These are phyloP conservation scores for Falco concolor DNA, from an alignment of 2,797 vertebrate genomes.

Conservation along the genomic window DNA sequence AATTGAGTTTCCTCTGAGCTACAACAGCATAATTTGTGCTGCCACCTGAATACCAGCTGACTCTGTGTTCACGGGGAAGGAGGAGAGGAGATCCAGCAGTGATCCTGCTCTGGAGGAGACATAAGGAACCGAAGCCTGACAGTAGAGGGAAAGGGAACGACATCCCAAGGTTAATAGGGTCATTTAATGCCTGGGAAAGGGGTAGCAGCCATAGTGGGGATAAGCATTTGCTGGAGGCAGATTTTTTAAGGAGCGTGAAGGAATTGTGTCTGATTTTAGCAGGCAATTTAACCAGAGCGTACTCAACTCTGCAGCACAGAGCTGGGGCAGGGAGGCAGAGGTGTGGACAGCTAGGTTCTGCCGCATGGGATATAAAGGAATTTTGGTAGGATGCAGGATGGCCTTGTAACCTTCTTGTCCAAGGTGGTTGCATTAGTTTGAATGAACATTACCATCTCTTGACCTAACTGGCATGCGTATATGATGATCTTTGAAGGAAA, in stretches of 20 bases:
- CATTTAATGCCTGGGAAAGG: not conserved
- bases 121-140: not conserved
- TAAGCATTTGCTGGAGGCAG: not conserved
- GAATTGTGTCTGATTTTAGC: not conserved
- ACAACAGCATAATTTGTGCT: not conserved
- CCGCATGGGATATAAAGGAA: no score
- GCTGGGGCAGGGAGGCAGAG: not conserved
- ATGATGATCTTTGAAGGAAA: not conserved
- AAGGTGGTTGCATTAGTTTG: not conserved
- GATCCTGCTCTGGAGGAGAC: not conserved
- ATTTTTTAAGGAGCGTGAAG: not conserved
- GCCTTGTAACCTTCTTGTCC: not conserved
- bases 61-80: not conserved
- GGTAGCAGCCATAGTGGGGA: not conserved
- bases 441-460: not conserved
- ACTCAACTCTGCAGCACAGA: not conserved
- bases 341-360: not conserved
- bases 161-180: not conserved
- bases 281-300: not conserved
- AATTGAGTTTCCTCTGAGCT: not conserved
- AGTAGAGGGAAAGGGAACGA: not conserved
- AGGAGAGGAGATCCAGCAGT: not conserved
- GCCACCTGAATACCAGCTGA: not conserved
- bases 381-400: not conserved
- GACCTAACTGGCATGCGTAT: not conserved